phyloP scores from a whole-genome alignment of 2,797 vertebrate genomes.

The Menidia menidia region DNA sequence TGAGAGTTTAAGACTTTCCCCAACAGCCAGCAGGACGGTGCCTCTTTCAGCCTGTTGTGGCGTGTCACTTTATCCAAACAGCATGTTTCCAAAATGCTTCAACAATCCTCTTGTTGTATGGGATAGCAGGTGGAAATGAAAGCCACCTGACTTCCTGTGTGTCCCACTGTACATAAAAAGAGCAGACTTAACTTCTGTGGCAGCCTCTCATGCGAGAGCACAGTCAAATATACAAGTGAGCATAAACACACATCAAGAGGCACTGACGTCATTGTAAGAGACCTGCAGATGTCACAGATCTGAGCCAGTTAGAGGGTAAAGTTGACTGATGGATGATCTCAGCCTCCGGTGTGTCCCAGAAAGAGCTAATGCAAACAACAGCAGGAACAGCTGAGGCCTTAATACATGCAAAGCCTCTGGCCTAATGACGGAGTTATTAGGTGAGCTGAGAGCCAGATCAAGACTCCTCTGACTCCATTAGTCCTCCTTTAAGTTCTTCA shows the following conservation, averaged over 20 bases:
- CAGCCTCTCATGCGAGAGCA: slow-evolving; percentile 8
- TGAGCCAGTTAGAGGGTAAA: slow-evolving; percentile 65
- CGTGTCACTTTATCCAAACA: slow-evolving; percentile 29
- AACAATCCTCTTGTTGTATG: slow-evolving; percentile 3
- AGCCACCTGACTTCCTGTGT: slow-evolving; percentile 4
- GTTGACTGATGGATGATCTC: slow-evolving; percentile 71
- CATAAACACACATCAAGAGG: slow-evolving; percentile 26
- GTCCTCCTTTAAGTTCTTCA: slow-evolving; percentile 64
- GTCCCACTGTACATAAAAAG: not conserved
- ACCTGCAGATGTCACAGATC: slow-evolving; percentile 70
- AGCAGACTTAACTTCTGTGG: not conserved
- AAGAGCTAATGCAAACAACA: slow-evolving; percentile 73
- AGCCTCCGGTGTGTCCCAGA: slow-evolving; percentile 51
- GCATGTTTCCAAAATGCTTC: slow-evolving; percentile 24
- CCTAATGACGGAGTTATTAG: slow-evolving; percentile 76
- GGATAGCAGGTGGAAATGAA: slow-evolving; percentile 13
- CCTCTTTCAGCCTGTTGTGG: slow-evolving; percentile 13
- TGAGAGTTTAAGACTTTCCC: slow-evolving; percentile 13
- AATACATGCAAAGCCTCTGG: slow-evolving; percentile 57
- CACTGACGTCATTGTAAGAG: slow-evolving; percentile 32
- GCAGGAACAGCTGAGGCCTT: slow-evolving; percentile 30
- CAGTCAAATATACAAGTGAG: slow-evolving; percentile 32
- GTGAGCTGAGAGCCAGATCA: slow-evolving; percentile 71
- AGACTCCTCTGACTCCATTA: slow-evolving; percentile 63
- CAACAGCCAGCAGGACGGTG: slow-evolving; percentile 1